Evolutionary conservation across 1,140 invertebrate genomes (phyloP).

Genomic region (Pseudoatta argentina): DNA sequence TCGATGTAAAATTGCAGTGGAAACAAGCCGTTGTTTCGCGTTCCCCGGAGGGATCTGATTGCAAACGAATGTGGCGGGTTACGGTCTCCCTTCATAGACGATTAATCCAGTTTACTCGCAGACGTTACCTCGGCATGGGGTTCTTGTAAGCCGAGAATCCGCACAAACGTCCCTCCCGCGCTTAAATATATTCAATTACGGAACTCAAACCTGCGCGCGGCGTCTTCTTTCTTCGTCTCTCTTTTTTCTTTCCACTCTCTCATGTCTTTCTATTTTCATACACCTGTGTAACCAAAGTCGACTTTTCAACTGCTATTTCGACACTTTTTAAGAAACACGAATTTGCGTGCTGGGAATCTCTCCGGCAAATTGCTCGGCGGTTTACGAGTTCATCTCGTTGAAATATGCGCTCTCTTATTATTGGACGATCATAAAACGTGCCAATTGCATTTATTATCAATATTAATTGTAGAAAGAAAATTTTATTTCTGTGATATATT

Average conservation of each 20-base stretch:
- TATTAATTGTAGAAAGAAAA: no score
- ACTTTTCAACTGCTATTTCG: slow-evolving; percentile 12
- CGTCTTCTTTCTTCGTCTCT: background rate
- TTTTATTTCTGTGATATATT: no score
- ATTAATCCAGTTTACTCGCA: slow-evolving; percentile 87
- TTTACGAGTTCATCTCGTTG: background rate
- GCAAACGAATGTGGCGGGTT: slow-evolving; percentile 80
- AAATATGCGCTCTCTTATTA: background rate
- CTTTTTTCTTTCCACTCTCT: background rate
- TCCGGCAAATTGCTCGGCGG: slow-evolving; percentile 6
- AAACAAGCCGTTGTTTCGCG: slow-evolving; percentile 73
- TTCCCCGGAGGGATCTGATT: slow-evolving; percentile 81
- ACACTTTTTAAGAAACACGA: background rate
- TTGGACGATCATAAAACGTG: background rate
- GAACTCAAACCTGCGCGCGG: slow-evolving; percentile 64
- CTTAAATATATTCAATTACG: slow-evolving; percentile 84
- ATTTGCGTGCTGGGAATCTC: slow-evolving; percentile 4
- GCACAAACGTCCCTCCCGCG: slow-evolving; percentile 84
- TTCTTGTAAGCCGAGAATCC: slow-evolving; percentile 85
- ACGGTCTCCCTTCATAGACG: slow-evolving; percentile 84
- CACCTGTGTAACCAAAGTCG: background rate
- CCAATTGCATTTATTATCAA: background rate
- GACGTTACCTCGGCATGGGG: slow-evolving; percentile 77
- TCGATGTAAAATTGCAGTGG: slow-evolving; percentile 54
- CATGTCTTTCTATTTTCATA: slow-evolving; percentile 10